A percentile compares a stretch with the other conserved stretches of the same genome.
These are phyloP conservation scores for Sinocyclocheilus maitianheensis DNA, from an alignment of 2,113 vertebrate species.

Conservation along the genomic window DNA sequence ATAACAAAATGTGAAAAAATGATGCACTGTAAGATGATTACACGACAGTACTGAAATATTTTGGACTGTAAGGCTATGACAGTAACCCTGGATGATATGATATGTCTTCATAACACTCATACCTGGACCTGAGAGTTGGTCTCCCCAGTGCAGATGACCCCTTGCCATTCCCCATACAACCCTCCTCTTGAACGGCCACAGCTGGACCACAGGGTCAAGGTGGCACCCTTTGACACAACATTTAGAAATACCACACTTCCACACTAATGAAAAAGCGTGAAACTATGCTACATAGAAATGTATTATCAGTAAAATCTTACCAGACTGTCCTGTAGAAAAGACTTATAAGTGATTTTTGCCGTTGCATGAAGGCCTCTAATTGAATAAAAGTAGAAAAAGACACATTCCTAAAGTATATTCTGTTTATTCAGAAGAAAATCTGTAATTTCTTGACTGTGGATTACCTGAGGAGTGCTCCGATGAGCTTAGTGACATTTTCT, in stretches of 20 bases:
- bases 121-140: slow-evolving; percentile 93
- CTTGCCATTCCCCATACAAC: slow-evolving; percentile 92
- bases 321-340: slow-evolving; percentile 85
- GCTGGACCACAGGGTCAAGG: slow-evolving; percentile 93
- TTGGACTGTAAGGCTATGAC: not conserved
- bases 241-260: slow-evolving; percentile 27
- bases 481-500: slow-evolving; percentile 89
- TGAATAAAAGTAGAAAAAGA: not conserved
- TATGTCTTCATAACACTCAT: fast-evolving
- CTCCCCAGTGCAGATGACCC: slow-evolving; percentile 91
- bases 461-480: slow-evolving; percentile 88
- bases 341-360: slow-evolving; percentile 86
- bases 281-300: not conserved
- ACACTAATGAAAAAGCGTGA: not conserved
- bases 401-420: not conserved
- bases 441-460: not conserved
- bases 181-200: slow-evolving; percentile 90
- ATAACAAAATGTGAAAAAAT: too few species aligned
- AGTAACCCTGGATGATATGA: not conserved
- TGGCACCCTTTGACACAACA: slow-evolving; percentile 81
- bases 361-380: slow-evolving; percentile 85
- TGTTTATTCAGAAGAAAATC: not conserved
- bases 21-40: not conserved
- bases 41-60: not conserved
- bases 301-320: slow-evolving; percentile 63